Conservation (phyloP, 2,797 vertebrate species). For the Todus mexicanus region DNA sequence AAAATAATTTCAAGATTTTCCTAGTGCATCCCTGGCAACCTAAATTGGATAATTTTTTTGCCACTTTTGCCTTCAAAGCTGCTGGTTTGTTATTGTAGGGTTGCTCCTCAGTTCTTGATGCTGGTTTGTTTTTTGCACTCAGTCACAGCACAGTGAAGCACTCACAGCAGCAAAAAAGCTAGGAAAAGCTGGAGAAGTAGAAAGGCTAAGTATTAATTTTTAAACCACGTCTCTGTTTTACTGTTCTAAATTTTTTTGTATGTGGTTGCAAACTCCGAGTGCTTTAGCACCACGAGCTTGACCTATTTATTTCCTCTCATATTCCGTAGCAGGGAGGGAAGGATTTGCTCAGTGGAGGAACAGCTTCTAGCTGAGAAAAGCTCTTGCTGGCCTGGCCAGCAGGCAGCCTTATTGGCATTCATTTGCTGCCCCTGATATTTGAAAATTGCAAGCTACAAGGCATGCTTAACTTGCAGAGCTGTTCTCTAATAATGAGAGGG, state of each 20-base stretch:
- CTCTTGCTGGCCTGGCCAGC: neutral
- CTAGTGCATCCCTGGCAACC: neutral
- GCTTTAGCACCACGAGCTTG: neutral
- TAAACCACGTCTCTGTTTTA: neutral
- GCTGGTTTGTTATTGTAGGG: neutral
- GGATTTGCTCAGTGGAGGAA: neutral
- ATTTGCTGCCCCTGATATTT: neutral
- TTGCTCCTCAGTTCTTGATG: neutral
- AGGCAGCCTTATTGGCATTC: neutral
- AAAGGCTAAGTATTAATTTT: neutral
- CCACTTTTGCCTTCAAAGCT: neutral
- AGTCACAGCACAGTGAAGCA: neutral
- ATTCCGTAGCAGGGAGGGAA: neutral
- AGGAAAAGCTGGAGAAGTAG: neutral
- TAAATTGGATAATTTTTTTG: neutral
- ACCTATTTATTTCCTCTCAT: slow-evolving; percentile 27
- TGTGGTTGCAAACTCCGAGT: neutral
- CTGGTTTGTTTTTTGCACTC: neutral
- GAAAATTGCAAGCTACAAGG: neutral
- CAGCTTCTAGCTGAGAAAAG: neutral
- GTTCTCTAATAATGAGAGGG: neutral
- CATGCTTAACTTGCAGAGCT: neutral
- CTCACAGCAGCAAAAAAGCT: neutral
- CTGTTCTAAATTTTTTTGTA: neutral
- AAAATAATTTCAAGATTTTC: neutral